Conservation (phyloP, 2,113 vertebrate species). For the Hassar affinis region DNA sequence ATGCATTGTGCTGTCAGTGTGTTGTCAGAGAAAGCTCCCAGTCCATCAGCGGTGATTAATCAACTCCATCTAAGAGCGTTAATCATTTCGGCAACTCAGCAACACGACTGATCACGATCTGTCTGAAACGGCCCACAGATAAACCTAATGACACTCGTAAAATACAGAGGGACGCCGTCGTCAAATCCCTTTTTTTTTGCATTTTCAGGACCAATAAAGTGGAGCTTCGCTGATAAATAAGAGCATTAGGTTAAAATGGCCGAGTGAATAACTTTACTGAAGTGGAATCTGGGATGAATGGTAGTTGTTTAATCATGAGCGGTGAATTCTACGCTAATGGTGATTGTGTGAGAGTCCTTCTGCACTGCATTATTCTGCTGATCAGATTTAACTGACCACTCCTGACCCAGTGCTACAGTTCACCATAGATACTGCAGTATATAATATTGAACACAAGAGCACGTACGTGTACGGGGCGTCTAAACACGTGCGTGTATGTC, state of each 20-base stretch:
- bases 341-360: slow-evolving; percentile 15
- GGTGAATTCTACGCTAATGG: slow-evolving; percentile 25
- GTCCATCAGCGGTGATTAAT: slow-evolving; percentile 57
- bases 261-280: background rate
- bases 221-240: background rate
- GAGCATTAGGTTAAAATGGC: background rate
- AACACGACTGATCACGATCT: slow-evolving; percentile 47
- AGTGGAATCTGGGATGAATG: background rate
- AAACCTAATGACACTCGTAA: slow-evolving; percentile 16
- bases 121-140: slow-evolving; percentile 46
- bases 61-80: slow-evolving; percentile 55
- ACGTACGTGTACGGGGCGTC: background rate
- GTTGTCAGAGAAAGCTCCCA: slow-evolving; percentile 48
- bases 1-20: slow-evolving; percentile 60
- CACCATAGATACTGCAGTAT: background rate
- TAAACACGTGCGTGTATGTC: background rate
- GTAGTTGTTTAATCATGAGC: background rate
- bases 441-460: background rate
- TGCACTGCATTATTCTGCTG: too few relatives aligned
- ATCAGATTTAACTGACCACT: too few relatives aligned
- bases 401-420: background rate
- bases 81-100: slow-evolving; percentile 64
- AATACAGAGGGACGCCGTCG: background rate
- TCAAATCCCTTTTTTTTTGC: background rate
- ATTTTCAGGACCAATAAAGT: background rate